These are phyloP conservation scores for Folsomia manolachei DNA, from an alignment of 2,888 invertebrate genomes.

Conservation along the genomic window DNA sequence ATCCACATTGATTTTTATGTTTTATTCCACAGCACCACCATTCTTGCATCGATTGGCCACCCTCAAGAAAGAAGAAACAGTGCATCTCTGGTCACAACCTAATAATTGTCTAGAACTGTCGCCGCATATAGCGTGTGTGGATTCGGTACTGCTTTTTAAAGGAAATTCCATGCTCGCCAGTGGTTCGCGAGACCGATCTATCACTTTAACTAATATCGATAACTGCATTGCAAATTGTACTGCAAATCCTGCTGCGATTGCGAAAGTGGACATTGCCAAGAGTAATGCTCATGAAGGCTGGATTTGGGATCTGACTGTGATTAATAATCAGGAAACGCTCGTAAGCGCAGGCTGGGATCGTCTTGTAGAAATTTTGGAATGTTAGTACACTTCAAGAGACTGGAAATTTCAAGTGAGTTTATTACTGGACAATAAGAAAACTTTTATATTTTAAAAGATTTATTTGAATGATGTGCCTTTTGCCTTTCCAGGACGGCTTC, in stretches of 20 bases:
- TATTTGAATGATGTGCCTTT: too few relatives aligned
- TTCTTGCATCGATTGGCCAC: constrained; percentile 55
- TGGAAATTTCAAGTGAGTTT: constrained; percentile 36
- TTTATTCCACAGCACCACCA: neutral
- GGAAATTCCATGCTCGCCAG: constrained; percentile 26
- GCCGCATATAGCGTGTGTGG: constrained; percentile 45
- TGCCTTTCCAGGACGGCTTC: neutral
- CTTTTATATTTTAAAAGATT: neutral
- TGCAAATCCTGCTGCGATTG: neutral
- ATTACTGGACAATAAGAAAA: neutral
- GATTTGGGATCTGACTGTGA: constrained; percentile 58
- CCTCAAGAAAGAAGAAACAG: constrained; percentile 60
- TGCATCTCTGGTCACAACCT: neutral
- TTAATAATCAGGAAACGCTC: constrained; percentile 26
- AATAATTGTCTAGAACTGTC: neutral
- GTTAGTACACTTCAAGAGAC: constrained; percentile 21
- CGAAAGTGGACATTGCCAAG: constrained; percentile 3
- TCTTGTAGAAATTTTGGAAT: constrained; percentile 42
- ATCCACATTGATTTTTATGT: neutral
- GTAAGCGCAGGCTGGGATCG: constrained; percentile 46
- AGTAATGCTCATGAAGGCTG: constrained; percentile 63
- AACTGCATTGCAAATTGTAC: constrained; percentile 26
- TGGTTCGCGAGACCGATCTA: constrained; percentile 44
- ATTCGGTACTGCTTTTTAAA: constrained; percentile 43
- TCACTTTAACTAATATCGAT: constrained; percentile 45